Base-by-base conservation (phyloP, 2,888 invertebrate genomes). In the Exephanes ischioxanthus region DNA sequence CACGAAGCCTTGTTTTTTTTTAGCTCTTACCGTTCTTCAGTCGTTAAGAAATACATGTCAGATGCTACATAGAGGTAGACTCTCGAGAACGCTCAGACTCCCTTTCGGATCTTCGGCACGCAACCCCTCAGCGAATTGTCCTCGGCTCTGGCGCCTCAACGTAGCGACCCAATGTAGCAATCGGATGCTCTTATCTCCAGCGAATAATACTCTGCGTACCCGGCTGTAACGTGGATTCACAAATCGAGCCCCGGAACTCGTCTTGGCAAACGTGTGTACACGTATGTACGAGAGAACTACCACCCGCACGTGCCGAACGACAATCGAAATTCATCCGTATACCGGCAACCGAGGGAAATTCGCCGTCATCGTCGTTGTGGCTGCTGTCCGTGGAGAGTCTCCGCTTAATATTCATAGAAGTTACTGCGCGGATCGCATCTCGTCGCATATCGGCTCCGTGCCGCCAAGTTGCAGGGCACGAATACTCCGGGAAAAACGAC, bases 331-430 rank as follows among this genome's bases (percentile, higher is more conserved):
- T 55, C 75, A 58, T 67, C 37, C 19, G 61, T 68, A 72, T 30
- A 45, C 11, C 14, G 71, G 61, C 55, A 66, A 55, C 66, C 33
- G 22, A 71, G 63, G 53, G 55, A 53, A 53, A 22, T 53, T 55
- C 71, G 48, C 66, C 58, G 72, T 58, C 67, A 53, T 72, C 53
- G 66, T 67, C 37, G 53, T 48, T 33, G 37, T 37, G 11, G 75
- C 63, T 41, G 68, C 22, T 30, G 63, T 9, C 33, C 33, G 71
- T 55, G 76, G 77, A 67, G 66, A 75, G 30, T 66, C 80, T 86
- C 45, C 53, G 84, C 84, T 89, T 89, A 88, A 89, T 89, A 89
- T 89, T 89, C 89, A 89, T 89, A 80, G 88, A 88, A 84, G 87
- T 83, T 78, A 86, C 84, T 85, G 85, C 80, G 70, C 72, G 71